Conservation (phyloP, 1,140 invertebrate genomes). For the Papilio polytes region DNA sequence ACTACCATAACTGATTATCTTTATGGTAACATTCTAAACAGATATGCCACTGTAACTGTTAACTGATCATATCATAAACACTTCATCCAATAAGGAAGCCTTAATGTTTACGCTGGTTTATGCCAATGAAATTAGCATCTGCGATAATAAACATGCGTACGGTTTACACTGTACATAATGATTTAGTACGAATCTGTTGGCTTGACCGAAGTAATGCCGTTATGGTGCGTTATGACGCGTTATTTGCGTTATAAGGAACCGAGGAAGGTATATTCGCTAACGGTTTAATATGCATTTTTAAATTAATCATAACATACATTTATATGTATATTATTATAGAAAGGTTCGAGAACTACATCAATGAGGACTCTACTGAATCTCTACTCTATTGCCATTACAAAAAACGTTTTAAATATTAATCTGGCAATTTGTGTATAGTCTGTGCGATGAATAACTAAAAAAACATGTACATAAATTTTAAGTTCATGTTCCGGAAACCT, state of each 20-base stretch:
- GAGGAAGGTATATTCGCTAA: background rate
- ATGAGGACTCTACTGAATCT: too few species aligned
- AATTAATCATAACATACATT: too few species aligned
- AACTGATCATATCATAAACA: background rate
- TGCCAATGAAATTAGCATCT: constrained; percentile 8
- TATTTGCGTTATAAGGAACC: background rate
- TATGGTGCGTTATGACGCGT: background rate
- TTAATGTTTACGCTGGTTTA: background rate
- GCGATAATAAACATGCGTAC: background rate
- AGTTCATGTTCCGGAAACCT: constrained; percentile 10
- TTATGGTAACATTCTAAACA: background rate
- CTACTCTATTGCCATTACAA: too few species aligned
- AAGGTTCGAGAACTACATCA: too few species aligned
- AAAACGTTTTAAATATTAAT: background rate
- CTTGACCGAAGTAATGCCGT: background rate
- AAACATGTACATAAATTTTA: constrained; percentile 14
- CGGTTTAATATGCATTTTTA: too few species aligned
- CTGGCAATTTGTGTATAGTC: background rate
- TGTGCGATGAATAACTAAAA: background rate
- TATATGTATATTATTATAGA: too few species aligned
- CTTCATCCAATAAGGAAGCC: constrained; percentile 3
- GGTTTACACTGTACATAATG: background rate
- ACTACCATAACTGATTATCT: background rate
- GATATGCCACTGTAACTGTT: background rate
- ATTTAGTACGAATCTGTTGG: background rate